Base-by-base conservation (phyloP, 2,113 vertebrate genomes). In the Rallus limicola region DNA sequence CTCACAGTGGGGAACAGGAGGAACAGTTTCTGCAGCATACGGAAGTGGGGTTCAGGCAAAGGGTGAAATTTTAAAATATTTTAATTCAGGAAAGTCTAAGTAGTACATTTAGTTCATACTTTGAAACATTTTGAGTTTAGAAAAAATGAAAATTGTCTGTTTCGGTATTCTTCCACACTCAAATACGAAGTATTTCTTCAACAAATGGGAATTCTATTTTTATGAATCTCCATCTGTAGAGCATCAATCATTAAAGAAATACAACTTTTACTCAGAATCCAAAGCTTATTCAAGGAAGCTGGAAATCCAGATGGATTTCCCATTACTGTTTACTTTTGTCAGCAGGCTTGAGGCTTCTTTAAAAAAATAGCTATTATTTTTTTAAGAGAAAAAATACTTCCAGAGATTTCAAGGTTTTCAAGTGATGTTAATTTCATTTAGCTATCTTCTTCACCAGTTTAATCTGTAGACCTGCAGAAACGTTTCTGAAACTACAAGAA, bases 301-400 rank as follows among this genome's bases (percentile, higher is more conserved):
- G 64, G 60, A 92, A 93, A 93, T 90, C 44, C 65, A 92, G 60
- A 55, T 46, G 62, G 58, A 91, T 91, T 86, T 95, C 33, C 46
- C 44, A 62, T 83, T 86, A 82, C 34, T 28, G 5, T 58, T 80
- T 75, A 76, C 36, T 62, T 93, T 38, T 64, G 13, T 77, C 71
- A 96, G 29, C 20, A 90, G 42, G 28, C 16, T 86, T 86, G n/a
- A 94, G 9, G 36, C 28, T 80, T 62, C 65, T 70, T 78, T 65
- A 26, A 65, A 75, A 81, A 78, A 44, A 40, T 16, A 72, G 52
- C 25, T 26, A 53, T 53, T 14, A 44, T 44, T 26, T 53, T 53
- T 26, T 14, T 12, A 60, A 17, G 29, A 65, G 44, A 81, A 29
- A 19, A 23, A 3, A 23, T 52, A 80, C 42, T 72, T 86, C 15